Evolutionary conservation across 1,140 invertebrate genomes (phyloP), one percentile per base, ranked within the genome.

Genomic region (Leptonema lineaticorne): DNA sequence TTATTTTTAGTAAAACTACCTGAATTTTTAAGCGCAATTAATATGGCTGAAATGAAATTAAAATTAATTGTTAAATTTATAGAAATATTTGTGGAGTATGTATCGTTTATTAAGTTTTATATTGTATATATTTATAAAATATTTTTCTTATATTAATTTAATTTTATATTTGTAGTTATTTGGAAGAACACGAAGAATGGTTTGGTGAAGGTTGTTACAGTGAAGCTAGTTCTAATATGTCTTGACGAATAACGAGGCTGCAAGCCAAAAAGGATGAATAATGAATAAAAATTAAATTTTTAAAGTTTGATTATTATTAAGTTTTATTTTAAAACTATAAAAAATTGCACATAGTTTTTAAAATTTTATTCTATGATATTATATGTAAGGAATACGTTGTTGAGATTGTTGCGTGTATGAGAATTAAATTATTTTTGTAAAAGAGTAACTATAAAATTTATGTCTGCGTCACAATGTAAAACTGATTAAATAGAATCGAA

Each of bases 11-110:
- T 82, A 9, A 81, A 80, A 74, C 71, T 82, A 48, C 81, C 81
- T 6, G 78, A 81, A 53, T 82, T 81, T 68, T 72, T 82, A 29
- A 82, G 80, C 48, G 77, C 78, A 18, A 79, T 78, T 29, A 78
- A 79, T 68, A 82, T 82, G 79, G 77, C 79, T 2, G 81, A 81
- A 63, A 77, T 77, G 46, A 82, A 82, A 68, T 71, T 82, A 57
- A 81, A 81, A 69, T 60, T 81, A 5, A 75, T 82, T 27, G 69
- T 81, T 28, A 79, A 81, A 69, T 76, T 80, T 69, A 77, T 82
- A 63, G 80, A 82, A 68, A 78, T 81, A 75, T 82, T 82, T 74
- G 75, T 81, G 14, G 78, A 81, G 81, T 82, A 72, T 80, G 81
- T 82, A 74, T 50, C 29, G 2, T 4, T 4, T 41, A 11, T n/a